Conservation (phyloP, 1,140 invertebrate species). For the Dufourea novaeangliae region DNA sequence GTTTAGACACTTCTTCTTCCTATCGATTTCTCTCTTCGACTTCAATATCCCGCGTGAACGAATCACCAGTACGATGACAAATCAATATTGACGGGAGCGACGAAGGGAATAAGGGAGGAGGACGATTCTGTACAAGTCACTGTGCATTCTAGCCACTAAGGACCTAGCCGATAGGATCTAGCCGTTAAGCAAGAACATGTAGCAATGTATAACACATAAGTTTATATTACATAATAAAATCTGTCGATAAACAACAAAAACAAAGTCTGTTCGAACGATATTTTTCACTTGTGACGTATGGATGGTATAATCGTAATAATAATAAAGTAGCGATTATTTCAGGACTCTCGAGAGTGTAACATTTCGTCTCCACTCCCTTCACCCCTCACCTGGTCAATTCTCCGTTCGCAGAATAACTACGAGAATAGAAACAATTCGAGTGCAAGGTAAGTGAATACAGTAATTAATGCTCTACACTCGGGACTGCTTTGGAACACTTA, state of each 20-base stretch:
- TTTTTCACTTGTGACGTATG: constrained; percentile 67
- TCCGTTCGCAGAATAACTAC: not conserved
- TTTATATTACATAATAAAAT: constrained; percentile 82
- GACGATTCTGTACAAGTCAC: constrained; percentile 77
- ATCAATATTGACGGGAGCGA: constrained; percentile 61
- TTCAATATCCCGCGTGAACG: constrained; percentile 22
- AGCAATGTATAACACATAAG: constrained; percentile 79
- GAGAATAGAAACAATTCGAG: no score
- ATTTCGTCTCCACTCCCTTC: constrained; percentile 9
- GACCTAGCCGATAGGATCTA: constrained; percentile 73
- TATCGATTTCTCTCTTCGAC: constrained; percentile 41
- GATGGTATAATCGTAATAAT: constrained; percentile 58
- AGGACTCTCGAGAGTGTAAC: constrained; percentile 42
- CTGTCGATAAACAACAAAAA: constrained; percentile 77
- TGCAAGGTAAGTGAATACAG: no score
- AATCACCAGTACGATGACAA: constrained; percentile 58
- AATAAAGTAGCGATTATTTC: constrained; percentile 65
- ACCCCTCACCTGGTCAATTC: not conserved
- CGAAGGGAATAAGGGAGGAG: constrained; percentile 48
- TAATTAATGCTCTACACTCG: no score
- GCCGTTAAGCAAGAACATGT: constrained; percentile 76
- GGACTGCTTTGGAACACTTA: no score
- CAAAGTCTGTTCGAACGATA: constrained; percentile 66
- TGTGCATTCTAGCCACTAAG: constrained; percentile 78
- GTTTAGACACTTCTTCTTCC: not conserved